Percentiles rank a stretch among this genome's conserved stretches.
phyloP scores from a whole-genome alignment of 2,113 vertebrate species.

The Mohoua ochrocephala region DNA sequence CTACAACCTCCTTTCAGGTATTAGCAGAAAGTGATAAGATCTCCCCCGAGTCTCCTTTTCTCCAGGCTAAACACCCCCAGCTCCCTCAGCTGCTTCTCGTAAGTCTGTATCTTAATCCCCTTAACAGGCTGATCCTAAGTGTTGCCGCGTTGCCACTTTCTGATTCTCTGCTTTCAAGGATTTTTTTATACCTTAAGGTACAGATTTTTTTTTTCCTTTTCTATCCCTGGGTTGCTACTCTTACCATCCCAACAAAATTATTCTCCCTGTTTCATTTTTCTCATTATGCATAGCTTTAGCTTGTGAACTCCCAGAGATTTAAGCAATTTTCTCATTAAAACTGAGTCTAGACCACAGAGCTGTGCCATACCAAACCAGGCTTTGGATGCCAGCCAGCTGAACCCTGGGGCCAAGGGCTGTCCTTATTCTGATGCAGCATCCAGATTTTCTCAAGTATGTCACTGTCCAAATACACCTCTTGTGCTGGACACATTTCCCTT shows the following conservation, averaged over 20 bases:
- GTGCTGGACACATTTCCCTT: background rate
- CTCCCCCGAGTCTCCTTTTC: background rate
- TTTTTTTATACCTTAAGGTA: background rate
- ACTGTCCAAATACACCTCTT: background rate
- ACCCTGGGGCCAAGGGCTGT: background rate
- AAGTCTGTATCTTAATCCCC: background rate
- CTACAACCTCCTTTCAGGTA: background rate
- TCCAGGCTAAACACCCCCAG: background rate
- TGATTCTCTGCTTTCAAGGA: background rate
- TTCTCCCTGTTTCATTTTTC: background rate
- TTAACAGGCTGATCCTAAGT: background rate
- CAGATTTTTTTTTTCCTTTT: background rate
- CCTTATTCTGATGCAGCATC: background rate
- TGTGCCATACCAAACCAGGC: background rate
- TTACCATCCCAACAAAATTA: background rate
- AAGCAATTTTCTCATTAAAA: background rate
- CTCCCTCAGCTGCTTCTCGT: background rate
- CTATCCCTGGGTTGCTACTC: background rate
- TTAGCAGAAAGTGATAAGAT: accelerated
- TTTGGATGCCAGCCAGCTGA: background rate
- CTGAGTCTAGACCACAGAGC: background rate
- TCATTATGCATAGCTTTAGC: background rate
- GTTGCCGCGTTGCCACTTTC: background rate
- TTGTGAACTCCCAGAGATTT: background rate
- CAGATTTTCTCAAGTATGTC: background rate